Percentiles rank a stretch among this genome's conserved stretches.
Evolutionary conservation across 1,140 invertebrate species (phyloP).

Genomic region (Helicoverpa zea): DNA sequence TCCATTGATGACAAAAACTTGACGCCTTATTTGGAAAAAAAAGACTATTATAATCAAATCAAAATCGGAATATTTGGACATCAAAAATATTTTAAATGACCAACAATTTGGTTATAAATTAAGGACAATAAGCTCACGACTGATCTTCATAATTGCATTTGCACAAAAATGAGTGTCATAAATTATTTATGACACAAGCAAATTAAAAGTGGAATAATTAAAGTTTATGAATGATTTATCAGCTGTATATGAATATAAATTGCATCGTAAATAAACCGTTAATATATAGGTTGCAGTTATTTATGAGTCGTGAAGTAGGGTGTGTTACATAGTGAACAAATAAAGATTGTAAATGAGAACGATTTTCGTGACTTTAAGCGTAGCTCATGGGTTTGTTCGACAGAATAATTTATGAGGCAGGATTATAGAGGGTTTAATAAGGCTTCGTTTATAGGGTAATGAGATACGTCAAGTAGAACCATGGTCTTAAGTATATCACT

Average conservation of each 20-base stretch:
- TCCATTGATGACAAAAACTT: too few relatives aligned
- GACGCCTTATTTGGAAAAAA: background rate
- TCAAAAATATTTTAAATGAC: background rate
- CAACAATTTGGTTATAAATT: constrained; percentile 29
- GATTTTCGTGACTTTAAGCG: background rate
- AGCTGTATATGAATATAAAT: constrained; percentile 9
- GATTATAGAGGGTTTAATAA: too few relatives aligned
- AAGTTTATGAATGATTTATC: constrained; percentile 3
- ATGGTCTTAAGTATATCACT: too few relatives aligned
- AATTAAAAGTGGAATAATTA: constrained; percentile 26
- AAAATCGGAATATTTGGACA: background rate
- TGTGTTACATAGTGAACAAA: constrained; percentile 1
- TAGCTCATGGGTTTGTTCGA: background rate
- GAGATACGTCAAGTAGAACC: too few relatives aligned
- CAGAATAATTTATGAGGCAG: too few relatives aligned
- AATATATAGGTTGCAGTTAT: constrained; percentile 26
- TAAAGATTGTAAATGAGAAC: constrained; percentile 27
- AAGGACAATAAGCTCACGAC: background rate
- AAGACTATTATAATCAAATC: background rate
- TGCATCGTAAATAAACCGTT: constrained; percentile 12
- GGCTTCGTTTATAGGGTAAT: too few relatives aligned
- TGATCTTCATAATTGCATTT: background rate
- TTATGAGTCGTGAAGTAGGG: constrained; percentile 6
- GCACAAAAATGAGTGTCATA: background rate
- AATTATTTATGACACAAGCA: constrained; percentile 14